Percentiles rank a stretch among this genome's conserved stretches.
These are phyloP conservation scores for Cebus imitator DNA, from an alignment of 2,113 vertebrate species.

Conservation along the genomic window DNA sequence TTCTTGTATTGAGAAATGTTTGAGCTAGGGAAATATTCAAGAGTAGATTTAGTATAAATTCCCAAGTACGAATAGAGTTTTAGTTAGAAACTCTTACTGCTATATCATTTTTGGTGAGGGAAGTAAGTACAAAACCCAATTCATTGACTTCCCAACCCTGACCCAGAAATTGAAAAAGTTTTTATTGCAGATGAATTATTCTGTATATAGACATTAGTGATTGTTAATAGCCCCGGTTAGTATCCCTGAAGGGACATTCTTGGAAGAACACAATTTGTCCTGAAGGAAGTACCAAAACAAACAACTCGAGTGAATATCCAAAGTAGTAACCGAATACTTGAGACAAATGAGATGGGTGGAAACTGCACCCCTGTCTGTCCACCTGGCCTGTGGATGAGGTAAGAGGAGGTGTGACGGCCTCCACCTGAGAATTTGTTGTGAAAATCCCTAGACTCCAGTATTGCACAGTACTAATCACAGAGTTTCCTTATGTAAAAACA, in stretches of 20 bases:
- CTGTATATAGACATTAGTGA: not conserved
- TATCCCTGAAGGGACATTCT: not conserved
- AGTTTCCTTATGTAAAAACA: not conserved
- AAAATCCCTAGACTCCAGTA: not conserved
- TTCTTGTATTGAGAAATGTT: not conserved
- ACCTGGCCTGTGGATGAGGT: not conserved
- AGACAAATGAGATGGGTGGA: not conserved
- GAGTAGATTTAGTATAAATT: not conserved
- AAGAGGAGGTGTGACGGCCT: not conserved
- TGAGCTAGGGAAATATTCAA: not conserved
- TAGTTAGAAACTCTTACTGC: not conserved
- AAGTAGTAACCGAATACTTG: no score
- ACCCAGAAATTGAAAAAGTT: not conserved
- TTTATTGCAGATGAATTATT: not conserved
- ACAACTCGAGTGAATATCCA: not conserved
- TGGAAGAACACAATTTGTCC: not conserved
- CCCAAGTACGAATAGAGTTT: not conserved
- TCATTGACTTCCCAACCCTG: not conserved
- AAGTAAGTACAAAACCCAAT: not conserved
- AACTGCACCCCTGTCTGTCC: not conserved
- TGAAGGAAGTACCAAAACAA: not conserved
- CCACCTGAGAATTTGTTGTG: not conserved
- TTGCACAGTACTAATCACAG: not conserved
- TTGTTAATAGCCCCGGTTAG: no score
- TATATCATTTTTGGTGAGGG: not conserved